phyloP scores from a whole-genome alignment of 2,888 invertebrate species.

The Chrysolina haemoptera region DNA sequence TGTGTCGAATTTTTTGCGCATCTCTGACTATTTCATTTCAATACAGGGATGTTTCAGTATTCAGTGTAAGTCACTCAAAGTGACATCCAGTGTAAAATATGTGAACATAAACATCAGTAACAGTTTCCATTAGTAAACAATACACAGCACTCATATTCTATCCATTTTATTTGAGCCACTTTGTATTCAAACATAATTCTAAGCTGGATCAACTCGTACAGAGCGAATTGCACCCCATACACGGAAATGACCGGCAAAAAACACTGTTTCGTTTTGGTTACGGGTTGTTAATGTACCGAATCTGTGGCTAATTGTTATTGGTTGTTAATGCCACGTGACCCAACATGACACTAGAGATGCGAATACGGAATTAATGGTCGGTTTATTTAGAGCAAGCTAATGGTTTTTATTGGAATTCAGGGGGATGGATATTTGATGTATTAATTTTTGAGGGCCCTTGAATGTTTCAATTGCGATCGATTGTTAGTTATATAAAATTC shows the following conservation, averaged over 20 bases:
- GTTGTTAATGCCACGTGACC: conserved; percentile 69
- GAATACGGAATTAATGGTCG: conserved; percentile 61
- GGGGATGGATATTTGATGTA: not conserved
- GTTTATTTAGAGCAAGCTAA: conserved; percentile 31
- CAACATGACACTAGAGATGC: conserved; percentile 57
- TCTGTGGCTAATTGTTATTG: conserved; percentile 70
- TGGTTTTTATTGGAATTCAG: conserved; percentile 16
- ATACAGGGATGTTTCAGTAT: too few relatives aligned
- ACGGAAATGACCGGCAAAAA: conserved; percentile 62
- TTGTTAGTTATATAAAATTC: not conserved
- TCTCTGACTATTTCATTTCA: too few relatives aligned
- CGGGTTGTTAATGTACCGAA: conserved; percentile 68
- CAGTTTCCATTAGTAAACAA: too few relatives aligned
- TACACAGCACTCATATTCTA: too few relatives aligned
- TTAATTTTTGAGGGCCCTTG: not conserved
- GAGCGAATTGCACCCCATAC: conserved; percentile 41
- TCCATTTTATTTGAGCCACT: conserved; percentile 14
- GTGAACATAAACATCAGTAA: too few relatives aligned
- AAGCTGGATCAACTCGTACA: conserved; percentile 17
- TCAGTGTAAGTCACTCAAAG: too few relatives aligned
- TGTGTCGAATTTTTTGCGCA: too few relatives aligned
- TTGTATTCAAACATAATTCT: conserved; percentile 23
- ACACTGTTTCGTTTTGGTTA: conserved; percentile 63
- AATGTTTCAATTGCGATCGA: not conserved
- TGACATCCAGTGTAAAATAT: too few relatives aligned